A percentile compares a stretch with the other conserved stretches of the same genome.
These are phyloP conservation scores for Tupiocoris notatus DNA, from an alignment of 2,888 invertebrate genomes.

Conservation along the genomic window DNA sequence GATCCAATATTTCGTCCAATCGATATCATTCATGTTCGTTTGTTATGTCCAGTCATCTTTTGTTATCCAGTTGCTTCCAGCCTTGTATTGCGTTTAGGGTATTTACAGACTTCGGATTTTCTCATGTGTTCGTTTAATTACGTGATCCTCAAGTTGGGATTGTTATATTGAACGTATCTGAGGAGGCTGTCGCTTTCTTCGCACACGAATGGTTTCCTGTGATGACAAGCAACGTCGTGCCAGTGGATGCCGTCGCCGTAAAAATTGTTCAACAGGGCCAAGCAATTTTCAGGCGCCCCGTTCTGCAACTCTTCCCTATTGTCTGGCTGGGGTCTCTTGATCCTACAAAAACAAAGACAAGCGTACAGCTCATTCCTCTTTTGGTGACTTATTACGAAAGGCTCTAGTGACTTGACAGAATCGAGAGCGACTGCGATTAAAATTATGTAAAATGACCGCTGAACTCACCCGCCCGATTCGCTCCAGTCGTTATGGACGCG, in stretches of 20 bases:
- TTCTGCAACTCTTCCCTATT: conserved; percentile 72
- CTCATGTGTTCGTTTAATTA: too few relatives aligned
- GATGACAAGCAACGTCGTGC: conserved; percentile 89
- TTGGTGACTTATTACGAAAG: too few relatives aligned
- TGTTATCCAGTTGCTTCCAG: too few relatives aligned
- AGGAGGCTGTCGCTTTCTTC: conserved; percentile 85
- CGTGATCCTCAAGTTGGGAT: conserved; percentile 63
- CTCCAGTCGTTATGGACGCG: conserved; percentile 86
- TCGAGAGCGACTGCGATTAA: too few relatives aligned
- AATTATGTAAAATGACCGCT: too few relatives aligned
- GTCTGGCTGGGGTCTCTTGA: conserved; percentile 83
- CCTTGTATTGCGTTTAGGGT: too few relatives aligned
- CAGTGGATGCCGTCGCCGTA: conserved; percentile 88
- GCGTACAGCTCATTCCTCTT: too few relatives aligned
- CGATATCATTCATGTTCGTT: too few relatives aligned
- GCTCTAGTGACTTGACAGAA: too few relatives aligned
- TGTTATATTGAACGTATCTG: conserved; percentile 78
- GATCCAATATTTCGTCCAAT: too few relatives aligned
- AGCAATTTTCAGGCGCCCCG: conserved; percentile 81
- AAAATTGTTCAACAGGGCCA: conserved; percentile 83
- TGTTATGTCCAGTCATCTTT: too few relatives aligned
- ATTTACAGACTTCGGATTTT: too few relatives aligned
- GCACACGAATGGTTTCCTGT: conserved; percentile 83
- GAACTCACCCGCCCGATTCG: conserved; percentile 68
- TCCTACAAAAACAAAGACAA: conserved; percentile 56